Evolutionary conservation across 2,113 vertebrate species (phyloP).

Genomic region (Piprites chloris): DNA sequence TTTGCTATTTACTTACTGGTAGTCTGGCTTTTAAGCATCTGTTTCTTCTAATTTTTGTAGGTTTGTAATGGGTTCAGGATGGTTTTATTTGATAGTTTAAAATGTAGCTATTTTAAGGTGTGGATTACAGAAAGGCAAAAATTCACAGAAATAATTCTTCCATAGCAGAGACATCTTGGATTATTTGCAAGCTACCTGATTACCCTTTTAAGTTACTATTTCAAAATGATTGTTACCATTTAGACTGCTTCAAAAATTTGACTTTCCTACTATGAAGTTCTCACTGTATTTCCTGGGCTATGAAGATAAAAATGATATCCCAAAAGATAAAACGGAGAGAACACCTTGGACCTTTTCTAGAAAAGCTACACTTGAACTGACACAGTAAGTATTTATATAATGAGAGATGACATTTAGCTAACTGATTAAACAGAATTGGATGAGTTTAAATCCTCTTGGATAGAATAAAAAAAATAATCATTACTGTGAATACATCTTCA

Average conservation of each 20-base stretch:
- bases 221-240: constrained; percentile 3
- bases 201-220: neutral
- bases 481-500: neutral
- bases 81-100: neutral
- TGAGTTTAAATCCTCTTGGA: neutral
- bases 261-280: constrained; percentile 95
- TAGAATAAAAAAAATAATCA: neutral
- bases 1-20: neutral
- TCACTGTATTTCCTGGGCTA: constrained; percentile 94
- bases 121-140: neutral
- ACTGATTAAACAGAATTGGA: neutral
- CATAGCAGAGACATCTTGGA: neutral
- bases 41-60: neutral
- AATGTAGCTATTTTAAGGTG: neutral
- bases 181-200: neutral
- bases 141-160: neutral
- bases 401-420: neutral
- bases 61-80: neutral
- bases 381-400: constrained; percentile 77
- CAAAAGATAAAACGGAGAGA: constrained; percentile 79
- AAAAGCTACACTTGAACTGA: constrained; percentile 91
- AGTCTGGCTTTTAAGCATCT: neutral
- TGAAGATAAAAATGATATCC: constrained; percentile 94
- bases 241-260: constrained; percentile 92
- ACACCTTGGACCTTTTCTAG: constrained; percentile 90